phyloP scores from a whole-genome alignment of 2,797 vertebrate species.

The Pitangus sulphuratus region DNA sequence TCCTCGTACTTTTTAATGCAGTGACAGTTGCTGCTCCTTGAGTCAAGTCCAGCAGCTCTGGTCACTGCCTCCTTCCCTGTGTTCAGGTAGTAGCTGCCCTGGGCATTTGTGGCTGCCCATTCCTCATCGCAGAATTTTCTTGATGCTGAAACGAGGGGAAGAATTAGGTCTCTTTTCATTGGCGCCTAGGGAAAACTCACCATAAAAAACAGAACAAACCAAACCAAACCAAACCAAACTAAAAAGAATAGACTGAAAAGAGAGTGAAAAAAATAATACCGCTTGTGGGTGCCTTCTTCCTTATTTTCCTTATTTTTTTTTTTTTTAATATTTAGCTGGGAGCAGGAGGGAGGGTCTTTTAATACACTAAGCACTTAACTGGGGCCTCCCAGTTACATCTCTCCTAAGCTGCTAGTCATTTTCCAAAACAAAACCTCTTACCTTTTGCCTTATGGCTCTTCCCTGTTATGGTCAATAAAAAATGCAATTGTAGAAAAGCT shows the following conservation, averaged over 20 bases:
- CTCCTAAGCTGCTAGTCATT: neutral
- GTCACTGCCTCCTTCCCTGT: neutral
- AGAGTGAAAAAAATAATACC: neutral
- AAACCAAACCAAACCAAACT: neutral
- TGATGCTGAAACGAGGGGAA: neutral
- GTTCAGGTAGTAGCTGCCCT: neutral
- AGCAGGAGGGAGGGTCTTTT: neutral
- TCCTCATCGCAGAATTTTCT: neutral
- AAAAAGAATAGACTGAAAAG: neutral
- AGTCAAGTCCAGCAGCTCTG: neutral
- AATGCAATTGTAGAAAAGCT: neutral
- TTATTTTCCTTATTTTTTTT: neutral
- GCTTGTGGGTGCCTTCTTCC: rapidly evolving
- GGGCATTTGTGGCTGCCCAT: rapidly evolving
- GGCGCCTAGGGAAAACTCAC: neutral
- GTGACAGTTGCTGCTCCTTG: neutral
- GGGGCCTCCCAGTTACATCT: neutral
- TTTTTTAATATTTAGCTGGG: neutral
- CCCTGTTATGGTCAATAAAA: neutral
- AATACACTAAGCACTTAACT: neutral
- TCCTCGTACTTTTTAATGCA: neutral
- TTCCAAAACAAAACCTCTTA: constrained; percentile 42
- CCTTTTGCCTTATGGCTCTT: constrained; percentile 15
- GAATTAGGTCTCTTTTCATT: neutral
- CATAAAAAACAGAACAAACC: neutral